Evolutionary conservation across 2,888 invertebrate genomes (phyloP), one percentile per base, ranked within the genome.

Genomic region (Fissipunctia ypsillon): DNA sequence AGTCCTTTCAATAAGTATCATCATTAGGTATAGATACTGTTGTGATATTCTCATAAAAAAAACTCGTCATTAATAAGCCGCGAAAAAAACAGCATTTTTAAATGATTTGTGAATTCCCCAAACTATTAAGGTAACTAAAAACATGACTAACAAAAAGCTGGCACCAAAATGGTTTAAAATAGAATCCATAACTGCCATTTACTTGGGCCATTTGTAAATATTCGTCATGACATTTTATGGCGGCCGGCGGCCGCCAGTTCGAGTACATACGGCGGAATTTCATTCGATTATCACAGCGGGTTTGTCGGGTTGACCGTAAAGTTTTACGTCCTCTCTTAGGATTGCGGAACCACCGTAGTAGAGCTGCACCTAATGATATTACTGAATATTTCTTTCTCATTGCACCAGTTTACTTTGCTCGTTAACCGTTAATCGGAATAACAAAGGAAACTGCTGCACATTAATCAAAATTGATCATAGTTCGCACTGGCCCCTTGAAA

Each of bases 301-400:
- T 82, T 84, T 80, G 78, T 74, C 81, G 79, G 82, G 85, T 80
- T 82, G 81, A 86, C 85, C 86, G 86, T 92, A 88, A 90, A 90
- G 82, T 91, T 91, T 92, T 89, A 91, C 85, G 88, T 82, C 66
- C 83, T 69, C 74, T 74, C 63, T 76, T 75, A 79, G 83, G 83
- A 89, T 90, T 89, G 87, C 81, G 77, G 80, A 84, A 73, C 76
- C 54, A 63, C 71, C 63, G 79, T 83, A 85, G 78, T 85, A 81
- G 86, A 86, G 86, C 81, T 88, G 87, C 84, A 87, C 80, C 82
- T 87, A 90, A 89, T 87, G 85, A 81, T 84, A 88, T 87, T 87
- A 87, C 83, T 54, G 61, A 75, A 83, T 82, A 84, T 86, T 89
- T 90, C 85, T 84, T 88, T 84, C 84, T 83, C 82, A 85, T 87